Percentiles rank a stretch among this genome's conserved stretches.
Conservation (phyloP, 2,888 invertebrate genomes). For the Drosophila tripunctata region DNA sequence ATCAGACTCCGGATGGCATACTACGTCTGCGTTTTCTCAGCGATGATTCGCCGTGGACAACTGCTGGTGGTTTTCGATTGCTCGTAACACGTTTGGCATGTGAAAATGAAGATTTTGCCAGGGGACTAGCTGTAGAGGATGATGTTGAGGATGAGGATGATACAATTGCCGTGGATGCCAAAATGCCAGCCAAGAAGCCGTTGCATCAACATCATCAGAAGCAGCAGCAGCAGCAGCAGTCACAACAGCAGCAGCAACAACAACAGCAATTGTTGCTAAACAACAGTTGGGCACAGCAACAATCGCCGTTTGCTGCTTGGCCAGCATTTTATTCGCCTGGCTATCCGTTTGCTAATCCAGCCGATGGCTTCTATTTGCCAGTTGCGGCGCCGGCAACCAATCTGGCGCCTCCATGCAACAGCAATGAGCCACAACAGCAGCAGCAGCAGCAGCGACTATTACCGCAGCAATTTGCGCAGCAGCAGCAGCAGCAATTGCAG, state of each 20-base stretch:
- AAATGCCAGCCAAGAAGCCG: slow-evolving; percentile 55
- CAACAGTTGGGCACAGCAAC: slow-evolving; percentile 25
- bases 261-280: slow-evolving; percentile 12
- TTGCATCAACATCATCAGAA: slow-evolving; percentile 50
- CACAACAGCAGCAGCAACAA: slow-evolving; percentile 1
- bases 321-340: slow-evolving; percentile 4
- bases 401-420: slow-evolving; percentile 27
- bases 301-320: slow-evolving; percentile 6
- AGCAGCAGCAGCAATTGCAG: slow-evolving; percentile 10
- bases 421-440: slow-evolving; percentile 13
- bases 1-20: slow-evolving; percentile 84
- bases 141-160: slow-evolving; percentile 65
- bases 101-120: slow-evolving; percentile 71
- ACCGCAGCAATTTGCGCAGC: too few relatives aligned
- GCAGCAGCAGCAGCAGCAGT: slow-evolving; percentile 34
- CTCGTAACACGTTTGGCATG: slow-evolving; percentile 85
- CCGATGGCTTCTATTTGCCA: slow-evolving; percentile 34
- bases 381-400: background rate
- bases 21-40: slow-evolving; percentile 85
- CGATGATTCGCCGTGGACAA: slow-evolving; percentile 80
- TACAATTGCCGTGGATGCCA: slow-evolving; percentile 64
- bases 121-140: slow-evolving; percentile 44
- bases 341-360: slow-evolving; percentile 21
- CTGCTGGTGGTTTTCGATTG: slow-evolving; percentile 85
- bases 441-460: slow-evolving; percentile 6